These are phyloP conservation scores for Allygus modestus DNA, from an alignment of 2,888 invertebrate species.

Conservation along the genomic window DNA sequence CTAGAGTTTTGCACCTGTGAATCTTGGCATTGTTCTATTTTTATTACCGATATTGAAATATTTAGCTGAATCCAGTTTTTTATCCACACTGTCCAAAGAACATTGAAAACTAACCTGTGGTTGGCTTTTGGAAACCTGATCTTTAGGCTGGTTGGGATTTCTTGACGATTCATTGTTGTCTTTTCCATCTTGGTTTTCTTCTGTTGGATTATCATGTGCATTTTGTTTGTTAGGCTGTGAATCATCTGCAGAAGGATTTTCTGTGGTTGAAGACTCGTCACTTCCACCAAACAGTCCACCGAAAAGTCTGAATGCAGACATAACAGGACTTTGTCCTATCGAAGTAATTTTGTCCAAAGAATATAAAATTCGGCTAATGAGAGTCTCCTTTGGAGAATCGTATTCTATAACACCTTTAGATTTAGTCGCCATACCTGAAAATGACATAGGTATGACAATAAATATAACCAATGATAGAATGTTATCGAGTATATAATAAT, in stretches of 20 bases:
- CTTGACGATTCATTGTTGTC: background rate
- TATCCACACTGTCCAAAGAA: too few relatives aligned
- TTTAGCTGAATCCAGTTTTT: too few relatives aligned
- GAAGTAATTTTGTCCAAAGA: constrained; percentile 23
- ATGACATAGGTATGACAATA: background rate
- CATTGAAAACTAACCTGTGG: background rate
- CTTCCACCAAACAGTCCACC: constrained; percentile 9
- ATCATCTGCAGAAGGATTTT: background rate
- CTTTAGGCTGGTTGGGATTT: background rate
- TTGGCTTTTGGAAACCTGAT: background rate
- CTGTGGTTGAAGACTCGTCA: background rate
- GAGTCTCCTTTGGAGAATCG: constrained; percentile 17
- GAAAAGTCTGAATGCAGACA: constrained; percentile 22
- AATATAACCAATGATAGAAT: too few relatives aligned
- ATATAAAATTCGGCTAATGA: constrained; percentile 2
- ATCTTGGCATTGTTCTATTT: too few relatives aligned
- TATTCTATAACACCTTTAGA: constrained; percentile 7
- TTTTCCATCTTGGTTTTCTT: background rate
- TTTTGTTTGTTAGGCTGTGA: background rate
- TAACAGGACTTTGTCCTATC: background rate
- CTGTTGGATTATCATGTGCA: background rate
- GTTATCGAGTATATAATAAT: too few relatives aligned
- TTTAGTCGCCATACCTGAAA: constrained; percentile 44
- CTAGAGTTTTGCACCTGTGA: too few relatives aligned
- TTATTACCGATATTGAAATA: too few relatives aligned